A percentile compares a stretch with the other conserved stretches of the same genome.
phyloP scores from a whole-genome alignment of 2,113 vertebrate genomes.

The Copsychus sechellarum region DNA sequence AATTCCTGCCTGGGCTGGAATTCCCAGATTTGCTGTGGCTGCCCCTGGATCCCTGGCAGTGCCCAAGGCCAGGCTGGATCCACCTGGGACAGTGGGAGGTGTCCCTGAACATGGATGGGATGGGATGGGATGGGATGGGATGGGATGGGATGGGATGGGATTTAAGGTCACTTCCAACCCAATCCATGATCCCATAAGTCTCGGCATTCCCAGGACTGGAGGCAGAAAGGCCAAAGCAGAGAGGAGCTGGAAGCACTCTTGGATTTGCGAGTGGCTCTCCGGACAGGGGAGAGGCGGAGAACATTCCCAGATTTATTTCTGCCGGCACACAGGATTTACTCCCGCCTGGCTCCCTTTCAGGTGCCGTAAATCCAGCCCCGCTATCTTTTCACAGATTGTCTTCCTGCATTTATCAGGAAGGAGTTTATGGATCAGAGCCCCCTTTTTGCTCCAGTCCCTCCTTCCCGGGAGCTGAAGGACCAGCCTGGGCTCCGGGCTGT shows the following conservation, averaged over 20 bases:
- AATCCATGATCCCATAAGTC: too few species aligned
- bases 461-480: neutral
- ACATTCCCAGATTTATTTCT: conserved; percentile 17
- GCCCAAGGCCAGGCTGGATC: neutral
- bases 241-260: neutral
- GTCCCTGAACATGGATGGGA: neutral
- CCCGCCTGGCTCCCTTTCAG: conserved; percentile 15
- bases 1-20: too few species aligned
- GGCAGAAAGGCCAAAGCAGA: neutral
- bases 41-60: neutral
- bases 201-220: neutral
- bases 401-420: conserved; percentile 51
- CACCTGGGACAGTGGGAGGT: fast-evolving
- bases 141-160: too few species aligned
- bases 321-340: conserved; percentile 26
- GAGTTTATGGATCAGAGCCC: neutral
- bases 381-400: conserved; percentile 24
- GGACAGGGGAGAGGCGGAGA: neutral
- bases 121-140: neutral
- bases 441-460: neutral
- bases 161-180: too few species aligned
- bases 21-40: too few species aligned
- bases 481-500: neutral
- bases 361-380: conserved; percentile 11
- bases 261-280: neutral